Base-by-base conservation (phyloP, 2,797 vertebrate species). In the Pseudocheirus occidentalis region DNA sequence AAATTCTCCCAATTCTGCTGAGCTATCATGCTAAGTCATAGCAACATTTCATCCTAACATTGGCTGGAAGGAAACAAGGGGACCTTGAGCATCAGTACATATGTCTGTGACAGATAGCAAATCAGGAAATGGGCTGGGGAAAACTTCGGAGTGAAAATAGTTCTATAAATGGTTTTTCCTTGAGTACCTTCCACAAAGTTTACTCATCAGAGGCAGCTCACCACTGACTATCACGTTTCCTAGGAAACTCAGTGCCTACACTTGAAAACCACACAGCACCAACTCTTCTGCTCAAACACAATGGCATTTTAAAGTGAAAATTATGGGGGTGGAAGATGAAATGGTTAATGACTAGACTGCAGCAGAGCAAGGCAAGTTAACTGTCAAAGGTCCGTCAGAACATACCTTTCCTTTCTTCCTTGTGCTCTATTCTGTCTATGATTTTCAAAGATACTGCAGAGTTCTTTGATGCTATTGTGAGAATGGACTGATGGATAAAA, bases 181-280 rank as follows among this genome's bases (percentile, higher is more conserved):
- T 94, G 29, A n/a, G 55, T 31, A 94, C 31, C 66, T 95, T 97
- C 58, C 81, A 91, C 91, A 97, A 91, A 94, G 94, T 96, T 96
- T 92, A 57, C 73, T 95, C 94, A 97, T 93, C 54, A 92, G 90
- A 96, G 55, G 57, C 0, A 28, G 40, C 50, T 89, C 73, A 95
- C 92, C 1, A 90, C 93, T n/a, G 92, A 95, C 58, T 93, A 94
- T 97, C 94, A 94, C 55, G 96, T 97, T 97, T 97, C 97, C 95
- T 97, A 97, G 97, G 97, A 97, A 97, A 98, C 95, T 93, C 57
- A 95, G 94, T 89, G 91, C 94, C 95, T 97, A 92, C 89, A 95
- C 57, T 96, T 93, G 93, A 96, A 97, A 96, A 95, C 94, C 96
- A 96, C 94, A 92, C 66, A 95, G 93, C 24, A 46, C 95, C 53